Base-by-base conservation (phyloP, 2,888 invertebrate genomes). In the Amblyteles armatorius region DNA sequence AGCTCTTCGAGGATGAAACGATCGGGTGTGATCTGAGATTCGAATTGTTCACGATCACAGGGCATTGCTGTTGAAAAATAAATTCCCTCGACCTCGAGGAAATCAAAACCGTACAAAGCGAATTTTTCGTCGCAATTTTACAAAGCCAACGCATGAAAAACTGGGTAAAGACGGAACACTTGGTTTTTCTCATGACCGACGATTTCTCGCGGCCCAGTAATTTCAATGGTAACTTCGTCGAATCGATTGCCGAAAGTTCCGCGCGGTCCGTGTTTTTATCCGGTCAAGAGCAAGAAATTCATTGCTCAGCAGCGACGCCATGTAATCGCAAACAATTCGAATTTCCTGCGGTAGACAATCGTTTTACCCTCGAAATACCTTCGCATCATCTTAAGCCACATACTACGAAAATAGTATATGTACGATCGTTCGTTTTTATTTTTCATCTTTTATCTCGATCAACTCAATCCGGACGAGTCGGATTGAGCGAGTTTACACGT, bases 401-500 rank as follows among this genome's bases (percentile, higher is more conserved):
- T 68, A 73, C 29, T 57, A 55, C 71, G 63, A 76, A 79, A 50
- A 29, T 22, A 48, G n/a, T 33, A 57, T 33, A 57, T 67, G 50
- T 33, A 48, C 71, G n/a, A 63, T 78, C 50, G 40, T 65, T 72
- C 22, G 67, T 76, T 79, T 57, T 55, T 60, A 26, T 68, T 72
- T 40, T 67, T 16, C 19, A 77, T 40, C 63, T 36, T 67, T 69
- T 79, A n/a, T 79, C 60, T 65, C 52, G 60, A 80, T 48, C 72
- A 78, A 82, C 81, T 81, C 84, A 82, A 84, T 81, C 78, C 76
- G 50, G 22, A 36, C 69, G 79, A 81, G 73, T 40, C 57, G 68
- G 80, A 83, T 77, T 83, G 83, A 83, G 83, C 83, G 83, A 81
- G 26, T 79, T 57, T 82, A 85, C 84, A 85, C 84, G 79, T 79